Percentiles rank a stretch among this genome's conserved stretches.
phyloP scores from a whole-genome alignment of 2,113 vertebrate genomes.

The Natator depressus region DNA sequence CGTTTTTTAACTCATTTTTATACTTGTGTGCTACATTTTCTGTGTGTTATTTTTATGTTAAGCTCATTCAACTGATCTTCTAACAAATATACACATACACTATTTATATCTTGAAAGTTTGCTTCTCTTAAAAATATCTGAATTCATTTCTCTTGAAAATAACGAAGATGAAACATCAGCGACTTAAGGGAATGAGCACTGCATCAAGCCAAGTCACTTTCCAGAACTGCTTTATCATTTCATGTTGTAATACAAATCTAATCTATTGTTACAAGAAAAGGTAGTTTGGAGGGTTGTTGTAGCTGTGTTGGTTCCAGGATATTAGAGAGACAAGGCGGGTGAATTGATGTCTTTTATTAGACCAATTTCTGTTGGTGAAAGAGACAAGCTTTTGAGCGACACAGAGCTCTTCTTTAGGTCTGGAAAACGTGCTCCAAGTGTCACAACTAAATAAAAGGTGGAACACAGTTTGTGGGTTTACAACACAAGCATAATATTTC shows the following conservation, averaged over 20 bases:
- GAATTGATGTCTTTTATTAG: background rate
- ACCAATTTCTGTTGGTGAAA: background rate
- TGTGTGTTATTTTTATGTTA: background rate
- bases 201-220: background rate
- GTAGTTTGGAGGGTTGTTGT: background rate
- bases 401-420: background rate
- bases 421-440: background rate
- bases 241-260: background rate
- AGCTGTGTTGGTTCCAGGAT: background rate
- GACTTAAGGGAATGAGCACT: background rate
- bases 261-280: background rate
- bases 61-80: background rate
- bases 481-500: background rate
- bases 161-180: background rate
- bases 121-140: background rate
- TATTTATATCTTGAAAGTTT: background rate
- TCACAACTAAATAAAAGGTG: background rate
- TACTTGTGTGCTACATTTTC: background rate
- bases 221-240: background rate
- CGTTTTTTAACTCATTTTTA: background rate
- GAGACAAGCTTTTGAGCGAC: background rate
- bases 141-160: background rate
- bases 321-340: background rate
- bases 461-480: background rate
- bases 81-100: background rate